phyloP scores from a whole-genome alignment of 1,140 invertebrate species.

The Ylistrum balloti region DNA sequence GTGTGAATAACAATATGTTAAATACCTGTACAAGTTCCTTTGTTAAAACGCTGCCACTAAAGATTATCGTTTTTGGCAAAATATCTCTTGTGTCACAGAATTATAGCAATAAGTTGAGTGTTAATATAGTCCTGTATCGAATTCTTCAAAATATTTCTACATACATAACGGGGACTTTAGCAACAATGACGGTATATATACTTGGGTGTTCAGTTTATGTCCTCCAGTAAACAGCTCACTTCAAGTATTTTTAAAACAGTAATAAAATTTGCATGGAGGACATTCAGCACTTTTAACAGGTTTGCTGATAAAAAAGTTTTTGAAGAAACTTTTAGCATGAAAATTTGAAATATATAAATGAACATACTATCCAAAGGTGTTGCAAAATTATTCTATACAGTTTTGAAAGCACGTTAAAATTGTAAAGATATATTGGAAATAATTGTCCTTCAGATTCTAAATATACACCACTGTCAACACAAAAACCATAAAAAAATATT shows the following conservation, averaged over 20 bases:
- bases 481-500: too few species aligned
- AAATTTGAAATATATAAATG: too few species aligned
- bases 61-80: slow-evolving; percentile 35
- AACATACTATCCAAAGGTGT: too few species aligned
- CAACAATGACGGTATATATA: background rate
- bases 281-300: background rate
- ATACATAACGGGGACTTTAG: background rate
- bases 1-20: slow-evolving; percentile 15
- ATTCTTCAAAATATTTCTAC: background rate
- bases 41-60: background rate
- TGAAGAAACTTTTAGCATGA: too few species aligned
- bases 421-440: too few species aligned
- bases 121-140: background rate
- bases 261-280: background rate
- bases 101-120: slow-evolving; percentile 26
- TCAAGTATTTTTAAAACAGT: background rate
- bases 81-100: background rate
- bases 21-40: background rate
- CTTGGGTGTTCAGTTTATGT: background rate
- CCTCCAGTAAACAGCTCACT: background rate
- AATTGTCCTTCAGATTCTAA: too few species aligned
- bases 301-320: background rate
- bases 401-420: too few species aligned
- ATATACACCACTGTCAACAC: too few species aligned
- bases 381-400: too few species aligned